Conservation (phyloP, 2,888 invertebrate genomes). For the Agrotis exclamationis region DNA sequence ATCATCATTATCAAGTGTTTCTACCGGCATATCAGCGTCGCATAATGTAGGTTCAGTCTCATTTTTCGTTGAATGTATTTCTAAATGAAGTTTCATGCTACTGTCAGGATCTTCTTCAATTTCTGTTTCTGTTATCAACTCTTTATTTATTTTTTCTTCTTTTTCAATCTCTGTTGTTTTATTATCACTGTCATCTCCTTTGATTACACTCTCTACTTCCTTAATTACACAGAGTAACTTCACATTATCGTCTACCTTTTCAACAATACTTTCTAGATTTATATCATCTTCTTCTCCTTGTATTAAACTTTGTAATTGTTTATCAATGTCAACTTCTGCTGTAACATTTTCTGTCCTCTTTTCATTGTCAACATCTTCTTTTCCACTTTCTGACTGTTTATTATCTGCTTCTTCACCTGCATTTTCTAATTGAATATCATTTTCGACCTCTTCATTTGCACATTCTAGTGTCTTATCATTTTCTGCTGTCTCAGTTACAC, state of each 20-base stretch:
- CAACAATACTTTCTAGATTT: not conserved
- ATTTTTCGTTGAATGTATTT: constrained; percentile 68
- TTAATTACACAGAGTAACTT: not conserved
- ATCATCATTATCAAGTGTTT: constrained; percentile 38
- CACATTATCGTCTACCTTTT: not conserved
- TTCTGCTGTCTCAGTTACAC: not conserved
- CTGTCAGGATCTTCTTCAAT: constrained; percentile 28
- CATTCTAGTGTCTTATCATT: constrained; percentile 16
- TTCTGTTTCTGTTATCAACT: not conserved
- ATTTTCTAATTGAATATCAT: not conserved
- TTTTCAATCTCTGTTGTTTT: not conserved
- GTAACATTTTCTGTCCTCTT: not conserved
- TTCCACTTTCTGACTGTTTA: not conserved
- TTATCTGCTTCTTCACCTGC: not conserved
- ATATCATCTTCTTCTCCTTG: not conserved
- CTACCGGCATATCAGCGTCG: constrained; percentile 14
- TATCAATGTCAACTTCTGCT: not conserved
- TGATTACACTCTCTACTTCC: not conserved
- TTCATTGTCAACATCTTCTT: not conserved
- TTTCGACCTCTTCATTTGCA: not conserved
- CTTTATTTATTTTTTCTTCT: not conserved
- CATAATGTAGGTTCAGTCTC: constrained; percentile 31
- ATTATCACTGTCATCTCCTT: not conserved
- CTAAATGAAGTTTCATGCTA: constrained; percentile 75
- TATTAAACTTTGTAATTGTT: not conserved